Evolutionary conservation across 2,113 vertebrate species (phyloP), one percentile per base, ranked within the genome.

Genomic region (Cyprinodon tularosa): DNA sequence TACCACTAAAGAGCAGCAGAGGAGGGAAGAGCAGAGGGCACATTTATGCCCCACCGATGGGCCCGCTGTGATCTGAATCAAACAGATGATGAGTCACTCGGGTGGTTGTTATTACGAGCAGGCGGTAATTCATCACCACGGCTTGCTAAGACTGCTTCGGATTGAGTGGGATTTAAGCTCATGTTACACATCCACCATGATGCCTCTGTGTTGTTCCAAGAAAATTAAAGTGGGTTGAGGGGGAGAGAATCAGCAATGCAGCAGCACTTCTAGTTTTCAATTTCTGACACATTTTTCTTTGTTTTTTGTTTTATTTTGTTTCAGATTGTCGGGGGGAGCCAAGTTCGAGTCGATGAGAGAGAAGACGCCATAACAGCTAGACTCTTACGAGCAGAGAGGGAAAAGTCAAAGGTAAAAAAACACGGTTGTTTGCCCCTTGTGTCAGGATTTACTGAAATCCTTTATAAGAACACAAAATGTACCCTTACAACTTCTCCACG

Each of bases 251-350:
- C 65, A 39, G 44, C 84, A 73, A 87, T 77, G 78, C 72, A 83
- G 72, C n/a, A 44, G 70, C 39, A 42, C 63, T 71, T 65, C 42
- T 36, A 22, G 8, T 42, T 10, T 57, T 60, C 40, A 38, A 2
- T 11, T 62, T n/a, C 15, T 66, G 44, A 20, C 79, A 20, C 48
- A 3, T 45, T 50, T 40, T 5, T 38, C 75, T 73, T 44, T 20
- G 68, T 70, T 29, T 76, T 80, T 53, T 84, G 20, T 86, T 61
- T 60, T 80, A 17, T 87, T 29, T 29, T 63, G 70, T 72, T 59
- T 11, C 53, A 98, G 97, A 94, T 91, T 89, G 84, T 95, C 77
- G 96, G 90, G 72, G 95, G 94, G 82, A 92, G 89, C 76, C 94
- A 94, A 90, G 68, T 85, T 85, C 94, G 94, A 89, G 36, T 82